Conservation (phyloP, 92 coral and sea anemone species). For the Porites lobata region DNA sequence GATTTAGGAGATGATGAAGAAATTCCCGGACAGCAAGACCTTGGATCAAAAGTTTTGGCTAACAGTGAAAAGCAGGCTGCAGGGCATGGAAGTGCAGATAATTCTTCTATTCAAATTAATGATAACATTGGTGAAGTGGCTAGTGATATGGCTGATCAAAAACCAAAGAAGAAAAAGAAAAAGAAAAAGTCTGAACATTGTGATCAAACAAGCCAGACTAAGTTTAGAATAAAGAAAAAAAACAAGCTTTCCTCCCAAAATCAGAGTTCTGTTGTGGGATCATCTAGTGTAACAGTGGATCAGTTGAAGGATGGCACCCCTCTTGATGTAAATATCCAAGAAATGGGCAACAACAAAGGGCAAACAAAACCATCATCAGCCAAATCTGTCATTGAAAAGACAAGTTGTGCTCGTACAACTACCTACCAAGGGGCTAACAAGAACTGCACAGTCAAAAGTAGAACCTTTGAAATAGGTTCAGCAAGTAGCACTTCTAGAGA, state of each 20-base stretch:
- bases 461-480: neutral
- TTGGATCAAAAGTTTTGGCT: neutral
- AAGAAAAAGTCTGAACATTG: conserved; percentile 55
- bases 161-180: conserved; percentile 62
- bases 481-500: neutral
- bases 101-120: neutral
- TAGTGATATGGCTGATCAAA: neutral
- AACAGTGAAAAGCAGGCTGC: neutral
- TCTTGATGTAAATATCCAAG: neutral
- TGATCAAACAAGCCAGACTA: conserved; percentile 89
- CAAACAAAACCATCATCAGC: conserved; percentile 3
- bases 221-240: conserved; percentile 84
- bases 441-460: conserved; percentile 6
- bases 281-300: neutral
- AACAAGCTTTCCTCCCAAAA: conserved; percentile 9
- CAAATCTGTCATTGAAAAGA: conserved; percentile 68
- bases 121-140: neutral
- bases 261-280: neutral
- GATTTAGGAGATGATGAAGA: conserved; percentile 52
- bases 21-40: neutral
- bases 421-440: conserved; percentile 14
- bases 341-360: conserved; percentile 12
- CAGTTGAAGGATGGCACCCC: neutral
- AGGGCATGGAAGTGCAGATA: neutral
- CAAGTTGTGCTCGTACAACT: conserved; percentile 84